Base-by-base conservation (phyloP, 2,797 vertebrate genomes). In the Helostoma temminkii region DNA sequence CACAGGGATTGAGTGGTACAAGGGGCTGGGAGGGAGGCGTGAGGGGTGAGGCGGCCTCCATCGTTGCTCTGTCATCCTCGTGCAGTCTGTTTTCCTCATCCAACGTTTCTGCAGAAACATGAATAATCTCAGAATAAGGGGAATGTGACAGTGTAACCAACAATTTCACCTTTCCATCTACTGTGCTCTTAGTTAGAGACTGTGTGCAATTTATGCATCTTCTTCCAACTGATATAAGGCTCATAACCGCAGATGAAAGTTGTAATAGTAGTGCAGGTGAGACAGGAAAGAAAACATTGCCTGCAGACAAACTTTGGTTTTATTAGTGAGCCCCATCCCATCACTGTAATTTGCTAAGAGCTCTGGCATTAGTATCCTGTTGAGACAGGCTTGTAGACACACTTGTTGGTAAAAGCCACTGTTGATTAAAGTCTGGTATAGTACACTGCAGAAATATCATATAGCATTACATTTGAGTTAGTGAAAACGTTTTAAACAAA, bases 1-100 rank as follows among this genome's bases (percentile, higher is more conserved):
- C 86, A 79, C 93, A 94, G 48, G 92, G 91, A 86, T 91, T 55
- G 48, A 69, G 56, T 34, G 74, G 69, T 63, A 60, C 69, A 4
- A 71, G 25, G 14, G 76, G 61, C 55, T 57, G 68, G 50, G 72
- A 74, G 47, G 85, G 77, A 54, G 87, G 62, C 2, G 59, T 68
- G 30, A 62, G 73, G 10, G 63, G 24, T 3, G 82, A 50, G 48
- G 83, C 82, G 46, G 83, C 66, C 71, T 82, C 67, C 18, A 6
- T 73, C 1, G 57, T 71, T 2, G 14, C 65, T 64, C 76, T 66
- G 49, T 84, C 76, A 39, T 88, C 78, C 71, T 92, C 93, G 55
- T 52, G 86, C 78, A 94, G 84, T 36, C 64, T 67, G 88, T 93
- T 93, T 77, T 94, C 91, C 59, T 92, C 89, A 5, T 89, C 87